phyloP scores from a whole-genome alignment of 2,113 vertebrate genomes.

The Barnardius zonarius region DNA sequence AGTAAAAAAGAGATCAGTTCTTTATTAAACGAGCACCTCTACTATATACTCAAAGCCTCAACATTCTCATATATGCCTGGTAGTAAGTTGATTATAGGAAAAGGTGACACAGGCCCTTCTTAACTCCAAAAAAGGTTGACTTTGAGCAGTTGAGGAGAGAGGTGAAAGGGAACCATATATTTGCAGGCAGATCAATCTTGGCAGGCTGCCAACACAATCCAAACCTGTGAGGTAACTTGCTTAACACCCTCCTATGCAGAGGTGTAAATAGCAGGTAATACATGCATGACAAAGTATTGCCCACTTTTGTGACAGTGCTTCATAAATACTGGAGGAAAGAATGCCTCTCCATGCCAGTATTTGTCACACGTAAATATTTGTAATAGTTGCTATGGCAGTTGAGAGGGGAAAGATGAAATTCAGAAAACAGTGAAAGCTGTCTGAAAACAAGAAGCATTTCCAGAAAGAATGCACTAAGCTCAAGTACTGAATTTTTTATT shows the following conservation, averaged over 20 bases:
- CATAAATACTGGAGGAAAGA: constrained; percentile 59
- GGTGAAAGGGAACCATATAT: neutral
- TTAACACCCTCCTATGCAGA: constrained; percentile 71
- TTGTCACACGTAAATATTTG: constrained; percentile 82
- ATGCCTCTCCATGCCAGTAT: constrained; percentile 63
- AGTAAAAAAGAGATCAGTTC: constrained; percentile 25
- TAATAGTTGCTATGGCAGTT: constrained; percentile 82
- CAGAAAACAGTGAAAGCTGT: constrained; percentile 73
- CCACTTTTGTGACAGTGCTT: constrained; percentile 74
- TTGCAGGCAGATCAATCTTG: constrained; percentile 67
- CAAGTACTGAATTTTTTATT: constrained; percentile 17
- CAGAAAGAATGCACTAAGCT: constrained; percentile 40
- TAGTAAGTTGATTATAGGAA: constrained; percentile 6
- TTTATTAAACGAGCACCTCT: constrained; percentile 59
- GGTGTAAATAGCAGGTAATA: constrained; percentile 72
- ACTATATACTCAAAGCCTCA: constrained; percentile 41
- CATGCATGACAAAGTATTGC: constrained; percentile 72
- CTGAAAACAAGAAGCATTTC: constrained; percentile 75
- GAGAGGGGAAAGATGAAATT: constrained; percentile 66
- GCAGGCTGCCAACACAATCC: constrained; percentile 69
- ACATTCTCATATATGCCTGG: constrained; percentile 13
- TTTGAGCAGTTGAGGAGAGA: constrained; percentile 12
- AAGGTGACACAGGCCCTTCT: neutral
- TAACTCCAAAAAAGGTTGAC: neutral
- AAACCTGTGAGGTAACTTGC: constrained; percentile 70